Conservation (phyloP, 2,113 vertebrate species). For the Corythoichthys haematopterus region DNA sequence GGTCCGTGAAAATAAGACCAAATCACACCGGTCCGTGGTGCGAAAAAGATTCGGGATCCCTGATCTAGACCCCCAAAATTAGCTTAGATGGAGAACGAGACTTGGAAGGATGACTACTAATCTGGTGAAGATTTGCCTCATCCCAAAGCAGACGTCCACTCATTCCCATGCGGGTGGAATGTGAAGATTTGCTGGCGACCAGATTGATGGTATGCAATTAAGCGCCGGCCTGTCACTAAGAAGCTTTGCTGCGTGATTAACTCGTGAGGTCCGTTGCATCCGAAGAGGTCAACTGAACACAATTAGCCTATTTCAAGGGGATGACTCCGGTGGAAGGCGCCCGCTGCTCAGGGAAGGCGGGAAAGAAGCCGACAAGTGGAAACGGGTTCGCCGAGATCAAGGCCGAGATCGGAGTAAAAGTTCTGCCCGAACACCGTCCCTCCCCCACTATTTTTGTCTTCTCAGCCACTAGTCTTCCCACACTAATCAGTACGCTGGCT, state of each 20-base stretch:
- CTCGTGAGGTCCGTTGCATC: conserved; percentile 63
- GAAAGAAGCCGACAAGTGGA: conserved; percentile 41
- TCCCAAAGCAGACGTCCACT: conserved; percentile 7
- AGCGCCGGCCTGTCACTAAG: conserved; percentile 63
- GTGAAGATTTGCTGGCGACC: conserved; percentile 56
- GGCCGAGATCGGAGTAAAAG: conserved; percentile 38
- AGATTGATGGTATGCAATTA: conserved; percentile 68
- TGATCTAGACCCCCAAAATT: not conserved
- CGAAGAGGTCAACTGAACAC: conserved; percentile 65
- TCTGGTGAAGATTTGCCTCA: conserved; percentile 11
- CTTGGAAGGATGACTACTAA: not conserved
- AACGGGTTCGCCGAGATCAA: conserved; percentile 35
- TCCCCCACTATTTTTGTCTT: conserved; percentile 14
- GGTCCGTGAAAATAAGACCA: too few relatives aligned
- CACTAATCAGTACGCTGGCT: conserved; percentile 47
- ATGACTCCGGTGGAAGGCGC: conserved; percentile 37
- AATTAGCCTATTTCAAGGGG: conserved; percentile 59
- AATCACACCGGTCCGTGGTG: too few relatives aligned
- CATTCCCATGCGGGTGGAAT: conserved; percentile 59
- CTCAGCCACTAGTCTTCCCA: conserved; percentile 34
- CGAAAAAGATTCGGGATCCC: too few relatives aligned
- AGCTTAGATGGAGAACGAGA: not conserved
- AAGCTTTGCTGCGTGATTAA: conserved; percentile 67
- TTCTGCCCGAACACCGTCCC: conserved; percentile 27
- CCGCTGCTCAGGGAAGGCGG: conserved; percentile 5